phyloP scores from a whole-genome alignment of 2,888 invertebrate species.

The Plutella xylostella region DNA sequence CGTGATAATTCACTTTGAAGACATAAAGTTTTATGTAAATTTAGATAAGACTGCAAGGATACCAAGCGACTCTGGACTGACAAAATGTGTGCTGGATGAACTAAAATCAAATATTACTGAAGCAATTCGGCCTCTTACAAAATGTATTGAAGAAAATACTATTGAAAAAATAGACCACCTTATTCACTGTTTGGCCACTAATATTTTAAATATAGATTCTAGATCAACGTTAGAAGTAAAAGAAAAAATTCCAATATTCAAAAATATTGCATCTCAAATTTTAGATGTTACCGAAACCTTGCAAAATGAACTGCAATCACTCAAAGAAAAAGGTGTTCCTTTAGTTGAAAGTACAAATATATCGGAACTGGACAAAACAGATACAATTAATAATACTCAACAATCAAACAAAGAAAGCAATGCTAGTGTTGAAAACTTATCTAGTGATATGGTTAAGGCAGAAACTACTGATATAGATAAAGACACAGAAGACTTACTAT shows the following conservation, averaged over 20 bases:
- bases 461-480: too few species aligned
- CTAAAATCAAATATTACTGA: constrained; percentile 31
- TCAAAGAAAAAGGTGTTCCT: too few species aligned
- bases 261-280: constrained; percentile 32
- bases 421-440: too few species aligned
- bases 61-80: constrained; percentile 52
- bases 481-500: too few species aligned
- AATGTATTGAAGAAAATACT: constrained; percentile 19
- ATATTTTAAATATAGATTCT: constrained; percentile 30
- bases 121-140: constrained; percentile 23
- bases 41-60: constrained; percentile 58
- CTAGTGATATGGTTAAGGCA: too few species aligned
- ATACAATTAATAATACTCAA: too few species aligned
- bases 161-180: constrained; percentile 18
- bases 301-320: too few species aligned
- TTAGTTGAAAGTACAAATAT: too few species aligned
- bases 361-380: too few species aligned
- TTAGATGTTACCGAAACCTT: constrained; percentile 21
- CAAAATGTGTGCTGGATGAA: constrained; percentile 47
- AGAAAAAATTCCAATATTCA: constrained; percentile 54
- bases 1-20: constrained; percentile 55
- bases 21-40: constrained; percentile 59
- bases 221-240: constrained; percentile 44
- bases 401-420: too few species aligned
- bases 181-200: constrained; percentile 25